Conservation (phyloP, 2,113 vertebrate genomes). For the Urocynchramus pylzowi region DNA sequence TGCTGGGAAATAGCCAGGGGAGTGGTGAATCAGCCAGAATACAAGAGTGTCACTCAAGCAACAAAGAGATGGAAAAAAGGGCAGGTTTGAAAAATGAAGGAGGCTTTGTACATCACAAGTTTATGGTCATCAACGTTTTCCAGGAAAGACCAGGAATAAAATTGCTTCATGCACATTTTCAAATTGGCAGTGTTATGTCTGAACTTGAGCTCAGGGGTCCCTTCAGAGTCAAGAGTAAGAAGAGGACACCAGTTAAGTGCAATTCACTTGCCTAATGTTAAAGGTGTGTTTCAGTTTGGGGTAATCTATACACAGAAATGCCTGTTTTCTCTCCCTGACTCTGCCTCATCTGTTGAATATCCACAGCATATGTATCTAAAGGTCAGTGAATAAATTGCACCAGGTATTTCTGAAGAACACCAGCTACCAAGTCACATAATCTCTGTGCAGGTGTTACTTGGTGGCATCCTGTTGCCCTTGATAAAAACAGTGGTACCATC, state of each 20-base stretch:
- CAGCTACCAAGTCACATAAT: accelerated
- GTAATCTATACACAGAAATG: not conserved
- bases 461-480: not conserved
- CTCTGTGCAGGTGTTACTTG: not conserved
- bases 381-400: not conserved
- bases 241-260: not conserved
- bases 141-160: not conserved
- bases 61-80: not conserved
- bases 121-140: not conserved
- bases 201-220: not conserved
- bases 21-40: conserved; percentile 34
- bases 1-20: conserved; percentile 22
- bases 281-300: not conserved
- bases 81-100: not conserved
- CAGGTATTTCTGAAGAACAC: not conserved
- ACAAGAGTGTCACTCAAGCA: not conserved
- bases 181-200: not conserved
- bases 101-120: not conserved
- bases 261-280: not conserved
- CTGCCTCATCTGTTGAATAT: not conserved
- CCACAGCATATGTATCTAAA: not conserved
- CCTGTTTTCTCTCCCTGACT: not conserved
- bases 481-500: not conserved
- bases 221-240: not conserved
- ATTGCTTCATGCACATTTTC: not conserved